phyloP scores from a whole-genome alignment of 2,888 invertebrate genomes.

The Aspidiotus rigidus region DNA sequence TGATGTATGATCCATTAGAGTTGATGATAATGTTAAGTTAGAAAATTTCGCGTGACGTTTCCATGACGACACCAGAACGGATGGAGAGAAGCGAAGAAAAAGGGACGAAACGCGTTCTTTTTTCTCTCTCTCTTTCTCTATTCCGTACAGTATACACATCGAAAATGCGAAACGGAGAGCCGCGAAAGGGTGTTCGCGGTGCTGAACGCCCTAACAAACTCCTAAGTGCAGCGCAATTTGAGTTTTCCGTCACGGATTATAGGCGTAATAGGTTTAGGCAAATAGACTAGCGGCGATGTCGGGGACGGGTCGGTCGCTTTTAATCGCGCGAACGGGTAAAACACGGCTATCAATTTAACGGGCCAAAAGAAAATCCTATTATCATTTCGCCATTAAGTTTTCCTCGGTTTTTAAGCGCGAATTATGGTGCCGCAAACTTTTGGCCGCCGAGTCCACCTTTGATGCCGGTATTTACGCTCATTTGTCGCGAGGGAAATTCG shows the following conservation, averaged over 20 bases:
- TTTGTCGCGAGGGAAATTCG: no score
- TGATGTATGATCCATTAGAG: slow-evolving; percentile 30
- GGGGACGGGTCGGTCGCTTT: slow-evolving; percentile 21
- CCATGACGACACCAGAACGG: slow-evolving; percentile 17
- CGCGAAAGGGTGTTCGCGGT: slow-evolving; percentile 2
- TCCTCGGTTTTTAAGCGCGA: slow-evolving; percentile 4
- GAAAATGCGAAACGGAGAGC: no score
- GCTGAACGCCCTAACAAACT: slow-evolving; percentile 3
- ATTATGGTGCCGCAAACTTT: slow-evolving; percentile 1
- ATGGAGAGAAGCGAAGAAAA: slow-evolving; percentile 3
- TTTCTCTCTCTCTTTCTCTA: no score
- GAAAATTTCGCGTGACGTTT: slow-evolving; percentile 16
- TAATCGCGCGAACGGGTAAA: slow-evolving; percentile 26
- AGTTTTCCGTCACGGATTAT: slow-evolving; percentile 37
- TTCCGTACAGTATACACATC: no score
- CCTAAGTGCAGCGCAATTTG: slow-evolving; percentile 37
- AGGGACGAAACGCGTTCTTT: background rate
- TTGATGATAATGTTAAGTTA: slow-evolving; percentile 28
- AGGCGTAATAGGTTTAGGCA: slow-evolving; percentile 37
- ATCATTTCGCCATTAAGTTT: slow-evolving; percentile 29
- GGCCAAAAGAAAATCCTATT: slow-evolving; percentile 30
- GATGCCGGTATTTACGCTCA: no score
- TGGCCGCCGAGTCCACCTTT: background rate
- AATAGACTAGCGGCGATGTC: slow-evolving; percentile 35
- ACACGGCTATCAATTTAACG: slow-evolving; percentile 30